These are phyloP conservation scores for Trachelipus rathkii DNA, from an alignment of 1,140 invertebrate species.

Conservation along the genomic window DNA sequence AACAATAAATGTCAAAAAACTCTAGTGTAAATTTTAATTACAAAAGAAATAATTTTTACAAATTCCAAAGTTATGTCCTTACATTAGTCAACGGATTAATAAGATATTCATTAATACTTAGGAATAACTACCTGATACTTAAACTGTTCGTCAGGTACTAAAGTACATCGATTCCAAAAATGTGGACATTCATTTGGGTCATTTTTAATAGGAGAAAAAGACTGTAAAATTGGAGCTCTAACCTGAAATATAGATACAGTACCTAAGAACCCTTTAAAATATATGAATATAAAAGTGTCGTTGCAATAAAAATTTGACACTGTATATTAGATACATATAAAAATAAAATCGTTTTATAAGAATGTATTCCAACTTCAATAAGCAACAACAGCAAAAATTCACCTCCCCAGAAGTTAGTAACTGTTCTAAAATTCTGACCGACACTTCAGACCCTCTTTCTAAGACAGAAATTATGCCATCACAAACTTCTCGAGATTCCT, in stretches of 20 bases:
- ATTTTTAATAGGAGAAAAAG: neutral
- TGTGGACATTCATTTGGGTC: neutral
- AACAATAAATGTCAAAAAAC: no score
- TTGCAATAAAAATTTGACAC: no score
- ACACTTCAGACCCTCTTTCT: slow-evolving; percentile 33
- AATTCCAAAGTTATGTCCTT: no score
- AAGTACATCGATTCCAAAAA: neutral
- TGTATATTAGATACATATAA: no score
- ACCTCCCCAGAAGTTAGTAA: slow-evolving; percentile 37
- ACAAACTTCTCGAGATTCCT: slow-evolving; percentile 37
- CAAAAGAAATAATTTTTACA: no score
- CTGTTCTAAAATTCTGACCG: slow-evolving; percentile 36
- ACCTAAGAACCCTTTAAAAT: no score
- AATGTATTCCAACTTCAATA: no score
- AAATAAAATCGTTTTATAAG: no score
- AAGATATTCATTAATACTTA: neutral
- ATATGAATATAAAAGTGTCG: no score
- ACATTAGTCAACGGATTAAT: no score
- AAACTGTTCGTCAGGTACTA: neutral
- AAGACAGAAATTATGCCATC: slow-evolving; percentile 34
- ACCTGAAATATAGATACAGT: neutral
- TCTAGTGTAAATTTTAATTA: no score
- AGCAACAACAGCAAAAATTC: neutral
- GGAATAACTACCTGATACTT: neutral
- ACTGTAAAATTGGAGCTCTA: neutral